These are phyloP conservation scores for Poecile atricapillus DNA, from an alignment of 2,113 vertebrate species.

Conservation along the genomic window DNA sequence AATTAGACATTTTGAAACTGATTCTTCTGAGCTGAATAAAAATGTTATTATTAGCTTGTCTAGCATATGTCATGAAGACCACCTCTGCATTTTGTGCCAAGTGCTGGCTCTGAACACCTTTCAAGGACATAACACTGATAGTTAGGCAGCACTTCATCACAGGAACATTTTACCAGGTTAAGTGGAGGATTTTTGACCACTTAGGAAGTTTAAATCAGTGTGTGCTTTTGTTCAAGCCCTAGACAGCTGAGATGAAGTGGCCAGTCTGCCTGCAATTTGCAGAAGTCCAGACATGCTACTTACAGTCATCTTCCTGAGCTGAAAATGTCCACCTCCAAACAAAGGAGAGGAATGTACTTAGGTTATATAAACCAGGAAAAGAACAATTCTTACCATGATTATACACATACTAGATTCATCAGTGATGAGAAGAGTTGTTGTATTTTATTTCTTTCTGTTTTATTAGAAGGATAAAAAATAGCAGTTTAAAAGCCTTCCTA, in stretches of 20 bases:
- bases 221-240: background rate
- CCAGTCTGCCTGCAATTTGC: background rate
- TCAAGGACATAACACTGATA: background rate
- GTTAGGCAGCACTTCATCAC: background rate
- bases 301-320: background rate
- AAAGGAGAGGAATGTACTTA: background rate
- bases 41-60: background rate
- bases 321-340: background rate
- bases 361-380: background rate
- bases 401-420: background rate
- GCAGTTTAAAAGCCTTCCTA: background rate
- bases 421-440: background rate
- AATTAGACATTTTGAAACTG: background rate
- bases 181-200: background rate
- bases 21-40: background rate
- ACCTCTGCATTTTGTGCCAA: background rate
- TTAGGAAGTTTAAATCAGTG: background rate
- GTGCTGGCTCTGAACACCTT: background rate
- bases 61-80: background rate
- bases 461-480: background rate
- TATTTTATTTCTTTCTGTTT: background rate
- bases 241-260: background rate
- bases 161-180: background rate
- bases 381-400: background rate
- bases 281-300: background rate